Evolutionary conservation across 2,113 vertebrate genomes (phyloP).

Genomic region (Hippolais icterina): DNA sequence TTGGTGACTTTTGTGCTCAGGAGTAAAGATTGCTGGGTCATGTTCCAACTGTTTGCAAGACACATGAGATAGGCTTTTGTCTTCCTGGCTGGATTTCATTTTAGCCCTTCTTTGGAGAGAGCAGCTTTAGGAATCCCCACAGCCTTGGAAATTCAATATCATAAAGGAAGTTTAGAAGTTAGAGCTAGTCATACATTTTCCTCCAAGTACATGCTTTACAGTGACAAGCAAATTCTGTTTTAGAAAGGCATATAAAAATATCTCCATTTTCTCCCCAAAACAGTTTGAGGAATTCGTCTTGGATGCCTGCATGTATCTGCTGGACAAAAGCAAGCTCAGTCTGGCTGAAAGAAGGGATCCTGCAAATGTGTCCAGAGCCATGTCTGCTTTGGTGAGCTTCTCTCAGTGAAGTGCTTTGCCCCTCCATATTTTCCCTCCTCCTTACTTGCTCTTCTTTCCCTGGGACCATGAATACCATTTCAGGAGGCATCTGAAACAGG

Average conservation of each 20-base stretch:
- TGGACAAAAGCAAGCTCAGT: slow-evolving; percentile 47
- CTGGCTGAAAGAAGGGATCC: slow-evolving; percentile 11
- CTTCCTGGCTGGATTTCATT: neutral
- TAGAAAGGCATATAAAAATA: rapidly evolving
- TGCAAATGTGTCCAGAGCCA: slow-evolving; percentile 44
- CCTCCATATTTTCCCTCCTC: neutral
- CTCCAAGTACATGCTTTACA: neutral
- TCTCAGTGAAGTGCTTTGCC: neutral
- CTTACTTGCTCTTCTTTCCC: neutral
- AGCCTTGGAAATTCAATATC: neutral
- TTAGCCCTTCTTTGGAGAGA: neutral
- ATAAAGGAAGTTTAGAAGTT: neutral
- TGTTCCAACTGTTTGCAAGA: neutral
- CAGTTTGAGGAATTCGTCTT: slow-evolving; percentile 64
- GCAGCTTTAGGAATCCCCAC: neutral
- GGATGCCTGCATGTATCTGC: slow-evolving; percentile 61
- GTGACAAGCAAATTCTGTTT: neutral
- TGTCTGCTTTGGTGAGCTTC: slow-evolving; percentile 66
- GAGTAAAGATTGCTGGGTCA: neutral
- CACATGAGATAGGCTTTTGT: neutral
- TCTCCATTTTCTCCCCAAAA: neutral
- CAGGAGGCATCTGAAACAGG: neutral
- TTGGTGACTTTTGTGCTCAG: neutral
- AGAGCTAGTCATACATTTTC: neutral
- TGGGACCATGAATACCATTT: neutral